A percentile compares a stretch with the other conserved stretches of the same genome.
Evolutionary conservation across 2,797 vertebrate species (phyloP).

Genomic region (Esox lucius): DNA sequence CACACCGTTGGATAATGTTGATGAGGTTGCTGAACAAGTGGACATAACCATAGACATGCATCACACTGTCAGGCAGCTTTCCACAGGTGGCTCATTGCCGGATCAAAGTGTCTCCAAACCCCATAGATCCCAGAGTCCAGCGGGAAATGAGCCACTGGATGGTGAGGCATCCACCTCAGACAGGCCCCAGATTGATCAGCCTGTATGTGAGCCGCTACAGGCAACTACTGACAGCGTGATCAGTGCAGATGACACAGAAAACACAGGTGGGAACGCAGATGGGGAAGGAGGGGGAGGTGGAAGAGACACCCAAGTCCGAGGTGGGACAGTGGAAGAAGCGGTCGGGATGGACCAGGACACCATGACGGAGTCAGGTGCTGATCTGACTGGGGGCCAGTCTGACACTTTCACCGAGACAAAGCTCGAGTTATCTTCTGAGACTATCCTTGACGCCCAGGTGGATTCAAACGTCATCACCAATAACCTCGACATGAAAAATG

Average conservation of each 20-base stretch:
- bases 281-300: background rate
- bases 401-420: conserved; percentile 7
- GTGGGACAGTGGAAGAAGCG: conserved; percentile 1
- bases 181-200: background rate
- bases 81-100: background rate
- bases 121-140: background rate
- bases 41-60: background rate
- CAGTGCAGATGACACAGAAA: background rate
- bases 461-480: background rate
- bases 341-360: conserved; percentile 12
- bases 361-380: conserved; percentile 30
- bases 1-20: background rate
- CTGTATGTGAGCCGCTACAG: background rate
- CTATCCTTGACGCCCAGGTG: background rate
- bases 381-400: conserved; percentile 1
- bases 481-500: conserved; percentile 8
- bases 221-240: background rate
- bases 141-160: background rate
- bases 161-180: background rate
- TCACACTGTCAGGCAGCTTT: background rate
- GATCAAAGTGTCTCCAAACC: background rate
- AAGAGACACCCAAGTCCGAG: background rate
- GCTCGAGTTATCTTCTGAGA: conserved; percentile 6
- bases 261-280: conserved; percentile 1
- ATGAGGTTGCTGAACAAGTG: background rate